Base-by-base conservation (phyloP, 2,888 invertebrate species). In the Branchellion lobata region DNA sequence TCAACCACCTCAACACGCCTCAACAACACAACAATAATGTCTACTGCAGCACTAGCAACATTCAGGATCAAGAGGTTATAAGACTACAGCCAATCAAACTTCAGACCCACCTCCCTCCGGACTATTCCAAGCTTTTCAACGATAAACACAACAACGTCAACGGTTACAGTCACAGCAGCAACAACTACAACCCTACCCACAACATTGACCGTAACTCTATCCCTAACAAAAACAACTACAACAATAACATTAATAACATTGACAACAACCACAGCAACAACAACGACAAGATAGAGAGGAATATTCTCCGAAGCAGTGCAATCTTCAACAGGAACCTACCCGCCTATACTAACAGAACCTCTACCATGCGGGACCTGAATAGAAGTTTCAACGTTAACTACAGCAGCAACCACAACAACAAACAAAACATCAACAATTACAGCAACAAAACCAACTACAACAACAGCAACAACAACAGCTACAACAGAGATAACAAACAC, bases 51-150 rank as follows among this genome's bases (percentile, higher is more conserved):
- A 69, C 72, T 0, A 40, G 5, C 40, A 47, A 11, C 40, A 27
- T 34, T 18, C 36, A 3, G 1, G 72, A 36, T 5, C 21, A 36
- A n/a, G 72, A 72, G 27, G 11, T 72, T 21, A 24, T 75, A 21
- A 14, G 27, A 11, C 40, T 75, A 24, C 47, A 53, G 31, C 47
- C 40, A 51, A 75, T 75, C 29, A 75, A 75, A 51, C 75, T 75
- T 14, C 31, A 53, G 27, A 5, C 75, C 14, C 1, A 8, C 27
- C 53, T 75, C 14, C 75, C 75, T 14, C 21, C 31, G 2, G 75
- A 75, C 33, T 75, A 75, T 29, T 75, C 75, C 14, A 73, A 36
- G 24, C 40, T 40, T 14, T 40, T 8, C 40, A 40, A 40, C 14
- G 14, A 14, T 14, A 40, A 40, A 5, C 5, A 40, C 40, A 40